Percentiles rank a stretch among this genome's conserved stretches.
Conservation (phyloP, 2,888 invertebrate genomes). For the Colletes collaris region DNA sequence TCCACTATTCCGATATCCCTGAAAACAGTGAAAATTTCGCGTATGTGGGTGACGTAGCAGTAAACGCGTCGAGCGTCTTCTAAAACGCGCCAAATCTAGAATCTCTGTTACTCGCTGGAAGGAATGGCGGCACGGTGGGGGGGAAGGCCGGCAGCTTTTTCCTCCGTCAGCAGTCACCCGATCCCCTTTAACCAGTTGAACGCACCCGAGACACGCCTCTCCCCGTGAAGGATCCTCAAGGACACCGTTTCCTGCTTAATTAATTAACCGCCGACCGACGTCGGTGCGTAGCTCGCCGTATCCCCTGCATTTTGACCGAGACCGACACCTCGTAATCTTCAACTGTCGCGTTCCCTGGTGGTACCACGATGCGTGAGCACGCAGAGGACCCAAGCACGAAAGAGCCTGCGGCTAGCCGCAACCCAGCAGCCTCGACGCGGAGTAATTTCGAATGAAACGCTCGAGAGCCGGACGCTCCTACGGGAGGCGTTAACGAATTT, state of each 20-base stretch:
- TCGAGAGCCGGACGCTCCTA: neutral
- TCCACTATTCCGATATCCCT: too few relatives aligned
- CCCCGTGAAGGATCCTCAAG: slow-evolving; percentile 17
- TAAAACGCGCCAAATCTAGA: too few relatives aligned
- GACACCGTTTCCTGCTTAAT: slow-evolving; percentile 41
- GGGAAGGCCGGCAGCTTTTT: too few relatives aligned
- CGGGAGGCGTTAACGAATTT: slow-evolving; percentile 12
- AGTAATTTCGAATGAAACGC: slow-evolving; percentile 31
- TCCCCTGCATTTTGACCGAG: slow-evolving; percentile 21
- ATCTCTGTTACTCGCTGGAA: too few relatives aligned
- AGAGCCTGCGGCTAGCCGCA: slow-evolving; percentile 59
- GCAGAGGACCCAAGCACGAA: neutral
- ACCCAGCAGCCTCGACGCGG: neutral
- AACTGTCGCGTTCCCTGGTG: slow-evolving; percentile 30
- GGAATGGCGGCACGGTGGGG: too few relatives aligned
- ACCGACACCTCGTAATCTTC: slow-evolving; percentile 42
- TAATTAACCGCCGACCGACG: slow-evolving; percentile 31
- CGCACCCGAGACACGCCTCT: neutral
- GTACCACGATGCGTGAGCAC: slow-evolving; percentile 17
- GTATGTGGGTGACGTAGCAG: too few relatives aligned
- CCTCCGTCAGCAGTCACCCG: too few relatives aligned
- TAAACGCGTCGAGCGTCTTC: too few relatives aligned
- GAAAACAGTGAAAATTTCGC: too few relatives aligned
- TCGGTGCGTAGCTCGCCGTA: neutral
- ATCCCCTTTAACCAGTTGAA: neutral